phyloP scores from a whole-genome alignment of 2,888 invertebrate genomes.

The Erebia palarica region DNA sequence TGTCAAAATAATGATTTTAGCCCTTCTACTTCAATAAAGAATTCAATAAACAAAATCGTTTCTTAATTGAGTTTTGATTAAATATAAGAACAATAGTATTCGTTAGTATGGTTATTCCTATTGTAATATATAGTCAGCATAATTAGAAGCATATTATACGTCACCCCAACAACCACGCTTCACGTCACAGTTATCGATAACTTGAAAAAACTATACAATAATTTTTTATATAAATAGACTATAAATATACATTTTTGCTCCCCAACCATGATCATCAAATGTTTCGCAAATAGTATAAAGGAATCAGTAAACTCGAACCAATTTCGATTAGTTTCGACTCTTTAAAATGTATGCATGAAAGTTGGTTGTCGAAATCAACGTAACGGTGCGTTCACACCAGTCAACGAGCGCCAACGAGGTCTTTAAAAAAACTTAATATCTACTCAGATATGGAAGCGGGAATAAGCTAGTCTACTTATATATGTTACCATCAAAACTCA shows the following conservation, averaged over 20 bases:
- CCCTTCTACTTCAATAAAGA: background rate
- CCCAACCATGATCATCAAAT: too few species aligned
- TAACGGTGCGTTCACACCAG: background rate
- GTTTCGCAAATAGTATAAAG: background rate
- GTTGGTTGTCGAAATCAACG: slow-evolving; percentile 5
- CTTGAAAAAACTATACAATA: too few species aligned
- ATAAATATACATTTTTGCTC: too few species aligned
- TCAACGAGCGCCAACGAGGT: background rate
- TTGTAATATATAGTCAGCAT: background rate
- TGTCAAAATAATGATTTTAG: background rate
- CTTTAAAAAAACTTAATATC: too few species aligned
- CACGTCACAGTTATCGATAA: background rate
- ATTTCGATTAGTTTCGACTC: background rate
- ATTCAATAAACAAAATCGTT: background rate
- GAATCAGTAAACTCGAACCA: background rate
- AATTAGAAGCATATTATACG: background rate
- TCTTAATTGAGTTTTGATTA: background rate
- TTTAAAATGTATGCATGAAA: background rate
- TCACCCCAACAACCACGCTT: slow-evolving; percentile 1
- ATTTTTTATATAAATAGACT: too few species aligned
- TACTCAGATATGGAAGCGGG: too few species aligned
- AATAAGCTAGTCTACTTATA: too few species aligned
- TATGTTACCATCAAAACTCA: too few species aligned
- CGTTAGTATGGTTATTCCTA: background rate
- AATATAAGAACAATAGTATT: background rate